Base-by-base conservation (phyloP, 2,888 invertebrate species). In the Dolomedes plantarius region DNA sequence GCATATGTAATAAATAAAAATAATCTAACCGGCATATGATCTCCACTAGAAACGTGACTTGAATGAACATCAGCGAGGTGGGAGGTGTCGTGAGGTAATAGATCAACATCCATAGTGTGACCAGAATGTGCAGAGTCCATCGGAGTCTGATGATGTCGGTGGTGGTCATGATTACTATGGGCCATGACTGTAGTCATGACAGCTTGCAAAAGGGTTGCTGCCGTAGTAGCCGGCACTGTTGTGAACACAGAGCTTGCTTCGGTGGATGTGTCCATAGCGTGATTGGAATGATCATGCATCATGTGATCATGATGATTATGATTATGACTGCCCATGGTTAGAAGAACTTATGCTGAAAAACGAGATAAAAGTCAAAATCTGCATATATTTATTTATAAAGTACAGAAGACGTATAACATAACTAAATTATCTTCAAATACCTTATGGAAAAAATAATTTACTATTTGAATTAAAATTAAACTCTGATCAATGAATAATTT, bases 1-100 rank as follows among this genome's bases (percentile, higher is more conserved):
- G n/a, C n/a, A n/a, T n/a, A n/a, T n/a, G n/a, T n/a, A n/a, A n/a
- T n/a, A n/a, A n/a, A n/a, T n/a, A n/a, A n/a, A n/a, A n/a, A n/a
- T n/a, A n/a, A n/a, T n/a, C n/a, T n/a, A n/a, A 83, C 83, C 72
- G 29, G 73, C 83, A 83, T 83, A n/a, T 83, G 83, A n/a, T 39
- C 82, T 36, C 56, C 83, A 7, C 1, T 16, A 6, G 46, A 9
- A 7, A 76, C 32, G 29, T 72, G 83, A 11, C 32, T 56, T n/a
- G 83, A 27, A 31, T 83, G 83, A 16, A 83, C 77, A 76, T 76
- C 28, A 0, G 41, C 13, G 23, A 27, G 27, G 28, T 69, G 69
- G 1, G 74, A 19, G 27, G 71, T 28, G 16, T n/a, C 32, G 0
- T 68, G 23, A 16, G 39, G 27, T 28, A 27, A 28, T 23, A 13